A percentile compares a stretch with the other conserved stretches of the same genome.
phyloP scores from a whole-genome alignment of 2,797 vertebrate species.

The Oreochromis grahami region DNA sequence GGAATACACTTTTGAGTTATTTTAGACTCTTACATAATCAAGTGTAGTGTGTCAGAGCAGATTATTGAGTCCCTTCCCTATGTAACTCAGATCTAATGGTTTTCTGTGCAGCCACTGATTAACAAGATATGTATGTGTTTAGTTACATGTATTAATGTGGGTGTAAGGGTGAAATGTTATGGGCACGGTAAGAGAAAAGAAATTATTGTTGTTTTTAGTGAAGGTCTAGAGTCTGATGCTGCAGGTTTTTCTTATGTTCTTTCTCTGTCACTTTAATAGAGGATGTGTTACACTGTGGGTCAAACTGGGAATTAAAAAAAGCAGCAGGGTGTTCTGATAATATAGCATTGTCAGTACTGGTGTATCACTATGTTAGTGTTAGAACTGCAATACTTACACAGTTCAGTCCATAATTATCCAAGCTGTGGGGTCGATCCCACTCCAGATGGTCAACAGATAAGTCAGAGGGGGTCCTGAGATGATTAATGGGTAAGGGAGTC shows the following conservation, averaged over 20 bases:
- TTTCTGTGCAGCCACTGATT: background rate
- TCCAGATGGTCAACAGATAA: background rate
- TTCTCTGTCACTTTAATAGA: background rate
- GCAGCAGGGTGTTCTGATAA: background rate
- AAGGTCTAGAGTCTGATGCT: background rate
- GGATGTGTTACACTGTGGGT: background rate
- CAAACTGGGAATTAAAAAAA: background rate
- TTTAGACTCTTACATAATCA: conserved; percentile 13
- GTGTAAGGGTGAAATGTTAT: background rate
- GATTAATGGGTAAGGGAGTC: background rate
- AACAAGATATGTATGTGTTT: conserved; percentile 8
- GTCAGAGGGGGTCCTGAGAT: background rate
- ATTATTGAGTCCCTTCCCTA: conserved; percentile 14
- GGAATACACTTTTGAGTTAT: conserved; percentile 4
- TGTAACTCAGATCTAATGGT: conserved; percentile 26
- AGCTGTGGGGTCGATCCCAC: background rate
- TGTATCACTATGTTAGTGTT: background rate
- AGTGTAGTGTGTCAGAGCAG: conserved; percentile 17
- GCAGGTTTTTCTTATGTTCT: background rate
- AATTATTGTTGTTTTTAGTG: background rate
- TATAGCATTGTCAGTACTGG: background rate
- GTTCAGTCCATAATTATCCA: background rate
- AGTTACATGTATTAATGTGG: background rate
- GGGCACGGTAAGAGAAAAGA: background rate
- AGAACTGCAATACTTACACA: background rate